Evolutionary conservation across 2,113 vertebrate genomes (phyloP), one percentile per base, ranked within the genome.

Genomic region (Oceanites oceanicus): DNA sequence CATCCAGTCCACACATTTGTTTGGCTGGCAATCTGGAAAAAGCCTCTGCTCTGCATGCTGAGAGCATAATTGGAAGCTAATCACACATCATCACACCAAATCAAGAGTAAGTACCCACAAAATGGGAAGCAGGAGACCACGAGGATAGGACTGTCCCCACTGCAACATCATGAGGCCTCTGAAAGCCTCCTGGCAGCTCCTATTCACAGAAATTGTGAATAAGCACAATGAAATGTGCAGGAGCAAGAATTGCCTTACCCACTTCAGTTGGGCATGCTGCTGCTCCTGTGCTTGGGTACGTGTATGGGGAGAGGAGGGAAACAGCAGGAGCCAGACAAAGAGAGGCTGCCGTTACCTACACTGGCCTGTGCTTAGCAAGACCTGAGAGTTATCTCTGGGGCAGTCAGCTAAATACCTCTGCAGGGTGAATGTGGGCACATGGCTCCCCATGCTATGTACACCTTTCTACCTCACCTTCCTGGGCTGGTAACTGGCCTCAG

Each of bases 201-300:
- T 71, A 8, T 9, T 80, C 59, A 88, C 10, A 77, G 40, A 68
- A 67, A 26, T 8, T 59, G 16, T 58, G n/a, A 74, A 53, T 30
- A 47, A 79, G 21, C 44, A 49, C n/a, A 73, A 42, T 0, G 4
- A 45, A 79, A 77, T 67, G 11, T 42, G 23, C 45, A 76, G n/a
- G 32, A 85, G 10, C 27, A 94, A 72, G 71, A 86, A 84, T 4
- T 74, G 29, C 67, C 42, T 72, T 81, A 80, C 11, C 22, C 44
- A 32, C 38, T 63, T 56, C 36, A 65, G 40, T 15, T 52, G 21
- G 15, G 29, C n/a, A 61, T 5, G 23, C n/a, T 85, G 49, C n/a
- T 63, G 29, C 62, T 80, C 11, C 68, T 67, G 62, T 3, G 2
- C 30, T 38, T 6, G 2, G 25, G 32, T 25, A 53, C 0, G 0